A percentile compares a stretch with the other conserved stretches of the same genome.
Evolutionary conservation across 2,113 vertebrate genomes (phyloP).

Genomic region (Antigone vipio): DNA sequence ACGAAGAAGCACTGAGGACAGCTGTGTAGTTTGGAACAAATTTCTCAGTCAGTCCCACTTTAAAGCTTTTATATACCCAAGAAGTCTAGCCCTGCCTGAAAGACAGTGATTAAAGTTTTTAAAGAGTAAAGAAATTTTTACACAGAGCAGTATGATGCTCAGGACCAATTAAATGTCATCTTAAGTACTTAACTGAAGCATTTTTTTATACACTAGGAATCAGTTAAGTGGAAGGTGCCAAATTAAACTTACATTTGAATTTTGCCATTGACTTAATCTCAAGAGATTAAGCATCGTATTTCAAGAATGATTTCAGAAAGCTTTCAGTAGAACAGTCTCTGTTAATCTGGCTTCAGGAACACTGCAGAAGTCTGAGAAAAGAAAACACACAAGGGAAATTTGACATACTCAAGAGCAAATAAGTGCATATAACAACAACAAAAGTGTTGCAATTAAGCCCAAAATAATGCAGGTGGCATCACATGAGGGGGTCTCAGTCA

Average conservation of each 20-base stretch:
- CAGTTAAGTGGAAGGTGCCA: constrained; percentile 60
- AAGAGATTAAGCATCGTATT: constrained; percentile 28
- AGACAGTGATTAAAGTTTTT: constrained; percentile 54
- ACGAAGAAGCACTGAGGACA: not conserved
- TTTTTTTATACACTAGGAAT: constrained; percentile 20
- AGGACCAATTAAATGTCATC: constrained; percentile 60
- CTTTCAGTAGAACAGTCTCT: constrained; percentile 12
- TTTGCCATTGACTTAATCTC: constrained; percentile 56
- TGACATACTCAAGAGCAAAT: not conserved
- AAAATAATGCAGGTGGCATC: constrained; percentile 30
- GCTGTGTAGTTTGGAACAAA: not conserved
- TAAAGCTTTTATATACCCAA: constrained; percentile 19
- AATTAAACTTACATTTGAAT: constrained; percentile 56
- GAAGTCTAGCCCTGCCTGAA: constrained; percentile 11
- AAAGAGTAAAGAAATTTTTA: constrained; percentile 39
- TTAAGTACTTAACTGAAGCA: constrained; percentile 42
- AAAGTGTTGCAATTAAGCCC: constrained; percentile 40
- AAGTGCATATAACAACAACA: constrained; percentile 3
- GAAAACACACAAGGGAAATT: not conserved
- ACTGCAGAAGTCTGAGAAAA: not conserved
- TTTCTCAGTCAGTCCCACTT: not conserved
- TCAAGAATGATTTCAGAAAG: constrained; percentile 39
- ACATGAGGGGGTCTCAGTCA: constrained; percentile 2
- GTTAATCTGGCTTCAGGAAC: constrained; percentile 14
- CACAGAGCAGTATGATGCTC: not conserved